These are phyloP conservation scores for Eulithis testata DNA, from an alignment of 2,888 invertebrate species.

Conservation along the genomic window DNA sequence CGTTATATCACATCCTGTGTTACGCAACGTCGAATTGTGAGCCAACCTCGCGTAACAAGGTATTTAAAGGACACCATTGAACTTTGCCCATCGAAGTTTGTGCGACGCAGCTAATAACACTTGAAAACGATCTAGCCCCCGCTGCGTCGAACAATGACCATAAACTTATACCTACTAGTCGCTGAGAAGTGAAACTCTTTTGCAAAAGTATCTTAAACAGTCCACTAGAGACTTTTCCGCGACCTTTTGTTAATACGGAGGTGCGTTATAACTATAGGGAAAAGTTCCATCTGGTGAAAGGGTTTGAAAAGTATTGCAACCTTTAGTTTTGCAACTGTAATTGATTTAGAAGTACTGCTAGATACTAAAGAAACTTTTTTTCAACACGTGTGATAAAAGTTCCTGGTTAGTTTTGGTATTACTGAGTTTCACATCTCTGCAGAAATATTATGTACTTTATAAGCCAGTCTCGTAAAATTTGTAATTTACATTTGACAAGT, in stretches of 20 bases:
- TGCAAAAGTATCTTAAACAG: not conserved
- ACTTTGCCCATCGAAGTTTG: conserved; percentile 79
- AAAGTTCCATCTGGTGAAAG: no score
- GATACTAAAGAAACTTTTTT: no score
- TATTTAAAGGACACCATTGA: conserved; percentile 64
- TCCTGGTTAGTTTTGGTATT: not conserved
- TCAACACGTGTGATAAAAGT: not conserved
- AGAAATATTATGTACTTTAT: not conserved
- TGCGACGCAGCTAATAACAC: conserved; percentile 60
- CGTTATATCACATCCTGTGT: no score
- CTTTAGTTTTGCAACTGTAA: not conserved
- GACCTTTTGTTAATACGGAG: no score
- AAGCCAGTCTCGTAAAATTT: conserved; percentile 33
- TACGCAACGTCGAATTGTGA: conserved; percentile 7
- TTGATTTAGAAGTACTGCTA: no score
- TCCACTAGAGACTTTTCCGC: no score
- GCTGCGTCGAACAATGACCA: conserved; percentile 45
- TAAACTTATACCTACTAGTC: conserved; percentile 9
- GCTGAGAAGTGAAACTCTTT: conserved; percentile 14
- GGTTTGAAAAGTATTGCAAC: no score
- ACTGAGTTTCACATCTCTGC: conserved; percentile 12
- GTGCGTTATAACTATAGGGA: no score
- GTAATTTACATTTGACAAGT: conserved; percentile 37
- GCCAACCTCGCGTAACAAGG: conserved; percentile 49
- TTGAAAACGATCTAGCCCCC: conserved; percentile 58